Evolutionary conservation across 2,113 vertebrate species (phyloP).

Genomic region (Indicator maculatus): DNA sequence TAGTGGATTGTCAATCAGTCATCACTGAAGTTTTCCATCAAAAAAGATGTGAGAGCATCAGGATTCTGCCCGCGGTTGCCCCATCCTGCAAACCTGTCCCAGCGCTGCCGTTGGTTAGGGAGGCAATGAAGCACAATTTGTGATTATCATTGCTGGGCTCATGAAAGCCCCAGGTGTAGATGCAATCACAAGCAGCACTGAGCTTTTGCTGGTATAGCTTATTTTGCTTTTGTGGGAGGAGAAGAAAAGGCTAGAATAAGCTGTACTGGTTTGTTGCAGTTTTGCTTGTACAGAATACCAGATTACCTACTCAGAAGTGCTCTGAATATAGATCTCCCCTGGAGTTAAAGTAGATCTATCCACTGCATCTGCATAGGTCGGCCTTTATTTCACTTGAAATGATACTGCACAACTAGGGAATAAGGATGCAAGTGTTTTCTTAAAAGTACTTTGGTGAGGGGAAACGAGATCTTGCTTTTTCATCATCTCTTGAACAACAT

Average conservation of each 20-base stretch:
- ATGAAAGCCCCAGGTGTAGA: conserved; percentile 61
- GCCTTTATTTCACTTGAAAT: not conserved
- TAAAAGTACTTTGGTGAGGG: not conserved
- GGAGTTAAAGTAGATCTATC: not conserved
- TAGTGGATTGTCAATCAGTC: not conserved
- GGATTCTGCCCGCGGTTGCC: not conserved
- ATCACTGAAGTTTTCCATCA: not conserved
- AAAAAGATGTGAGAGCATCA: not conserved
- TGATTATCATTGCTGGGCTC: conserved; percentile 30
- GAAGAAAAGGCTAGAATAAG: conserved; percentile 50
- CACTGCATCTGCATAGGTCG: not conserved
- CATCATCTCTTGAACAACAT: not conserved
- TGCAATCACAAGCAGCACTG: conserved; percentile 41
- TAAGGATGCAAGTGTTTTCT: not conserved
- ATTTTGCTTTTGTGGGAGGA: conserved; percentile 54
- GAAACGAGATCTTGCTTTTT: not conserved
- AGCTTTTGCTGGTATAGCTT: conserved; percentile 48
- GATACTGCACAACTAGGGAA: not conserved
- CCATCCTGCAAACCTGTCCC: not conserved
- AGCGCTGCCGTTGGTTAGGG: not conserved
- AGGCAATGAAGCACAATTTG: not conserved
- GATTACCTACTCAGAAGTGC: conserved; percentile 43
- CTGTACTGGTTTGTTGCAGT: conserved; percentile 42
- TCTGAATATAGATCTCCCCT: conserved; percentile 37
- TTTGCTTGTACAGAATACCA: conserved; percentile 48